Evolutionary conservation across 2,113 vertebrate genomes (phyloP).

Genomic region (Aptenodytes patagonicus): DNA sequence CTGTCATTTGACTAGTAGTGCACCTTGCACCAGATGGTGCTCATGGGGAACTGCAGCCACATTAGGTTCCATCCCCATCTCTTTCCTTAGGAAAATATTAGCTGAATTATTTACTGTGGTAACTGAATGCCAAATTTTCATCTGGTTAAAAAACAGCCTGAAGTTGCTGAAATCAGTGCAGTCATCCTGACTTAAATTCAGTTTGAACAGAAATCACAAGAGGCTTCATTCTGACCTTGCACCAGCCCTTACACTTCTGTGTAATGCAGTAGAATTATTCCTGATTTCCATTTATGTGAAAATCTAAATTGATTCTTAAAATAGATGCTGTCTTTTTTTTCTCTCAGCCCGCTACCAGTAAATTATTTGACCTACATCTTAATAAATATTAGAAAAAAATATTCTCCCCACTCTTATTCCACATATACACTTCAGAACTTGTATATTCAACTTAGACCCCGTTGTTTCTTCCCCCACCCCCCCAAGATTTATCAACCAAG

Average conservation of each 20-base stretch:
- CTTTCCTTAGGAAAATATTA: background rate
- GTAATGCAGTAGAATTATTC: conserved; percentile 54
- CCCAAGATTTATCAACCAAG: background rate
- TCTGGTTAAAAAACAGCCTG: background rate
- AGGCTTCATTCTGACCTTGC: conserved; percentile 57
- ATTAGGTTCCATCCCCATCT: background rate
- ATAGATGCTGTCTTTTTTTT: conserved; percentile 36
- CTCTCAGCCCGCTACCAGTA: conserved; percentile 13
- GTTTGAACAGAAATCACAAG: conserved; percentile 58
- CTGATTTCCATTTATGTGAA: conserved; percentile 61
- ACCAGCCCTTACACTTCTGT: conserved; percentile 43
- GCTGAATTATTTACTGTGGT: conserved; percentile 8
- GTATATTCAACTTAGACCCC: background rate
- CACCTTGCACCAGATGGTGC: background rate
- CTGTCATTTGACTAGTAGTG: background rate
- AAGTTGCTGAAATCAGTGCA: conserved; percentile 49
- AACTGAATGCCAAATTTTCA: background rate
- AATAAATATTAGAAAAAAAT: conserved; percentile 38
- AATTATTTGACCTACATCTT: conserved; percentile 65
- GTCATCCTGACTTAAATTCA: conserved; percentile 61
- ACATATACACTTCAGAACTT: background rate
- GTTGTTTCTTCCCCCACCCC: accelerated
- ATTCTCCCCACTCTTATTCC: background rate
- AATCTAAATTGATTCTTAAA: conserved; percentile 64
- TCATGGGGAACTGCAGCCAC: background rate